Base-by-base conservation (phyloP, 2,113 vertebrate species). In the Elephas maximus region DNA sequence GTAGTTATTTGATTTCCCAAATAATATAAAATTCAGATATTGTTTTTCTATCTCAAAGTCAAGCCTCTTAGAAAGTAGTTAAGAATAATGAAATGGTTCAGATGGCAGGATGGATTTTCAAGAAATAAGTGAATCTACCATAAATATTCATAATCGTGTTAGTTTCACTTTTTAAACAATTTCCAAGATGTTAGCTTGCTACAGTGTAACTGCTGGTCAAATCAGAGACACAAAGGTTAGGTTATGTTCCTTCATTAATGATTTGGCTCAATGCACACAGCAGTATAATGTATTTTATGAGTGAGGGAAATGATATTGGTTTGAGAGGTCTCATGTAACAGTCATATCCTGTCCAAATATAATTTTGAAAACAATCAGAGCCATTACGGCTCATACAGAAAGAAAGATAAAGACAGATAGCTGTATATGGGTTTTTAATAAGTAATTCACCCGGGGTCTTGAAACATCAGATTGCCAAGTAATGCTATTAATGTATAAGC, bases 301-400 rank as follows among this genome's bases (percentile, higher is more conserved):
- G 99, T 98, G 99, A 99, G 99, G 99, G 99, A 99, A 99, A 99
- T 99, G 98, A 99, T 99, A 99, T 99, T 99, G 99, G 99, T 99
- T 99, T 99, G 99, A 98, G 99, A 99, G 99, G 99, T 99, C 99
- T 99, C 99, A 99, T 99, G 99, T 99, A 99, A 99, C 98, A 99
- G 99, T 99, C 99, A 99, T 99, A 99, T 99, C 99, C 99, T 99
- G 99, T 99, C 99, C 98, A 99, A 99, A 99, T 99, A 99, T 99
- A 99, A 99, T 99, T 99, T 99, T 99, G 99, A 99, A 99, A 99
- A 99, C 99, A 99, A 99, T 99, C 99, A 99, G 98, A 98, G 98
- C 99, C 99, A 99, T 99, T 99, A 99, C 97, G 98, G 98, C 98
- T 99, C 98, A 99, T 99, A 98, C 99, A 99, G 99, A 99, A 99